Conservation (phyloP, 1,140 invertebrate species). For the Ceratosolen fusciceps region DNA sequence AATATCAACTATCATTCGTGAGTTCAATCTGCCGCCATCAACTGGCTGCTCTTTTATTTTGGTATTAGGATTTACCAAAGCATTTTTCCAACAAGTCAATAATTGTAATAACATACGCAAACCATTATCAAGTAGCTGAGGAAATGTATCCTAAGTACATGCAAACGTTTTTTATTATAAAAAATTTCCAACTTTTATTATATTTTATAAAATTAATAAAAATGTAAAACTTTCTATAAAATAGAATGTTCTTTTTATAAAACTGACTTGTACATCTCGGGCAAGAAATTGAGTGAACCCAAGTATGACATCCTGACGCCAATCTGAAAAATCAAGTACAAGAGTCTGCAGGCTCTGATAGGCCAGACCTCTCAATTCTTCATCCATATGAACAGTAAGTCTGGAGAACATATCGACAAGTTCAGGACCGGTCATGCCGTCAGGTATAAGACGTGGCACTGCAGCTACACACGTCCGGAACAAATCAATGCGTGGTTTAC, state of each 20-base stretch:
- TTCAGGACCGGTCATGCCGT: slow-evolving; percentile 94
- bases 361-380: slow-evolving; percentile 90
- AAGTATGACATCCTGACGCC: slow-evolving; percentile 95
- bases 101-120: slow-evolving; percentile 93
- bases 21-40: slow-evolving; percentile 33
- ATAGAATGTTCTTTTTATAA: too few relatives aligned
- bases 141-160: slow-evolving; percentile 80
- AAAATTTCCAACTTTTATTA: too few relatives aligned
- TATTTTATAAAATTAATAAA: too few relatives aligned
- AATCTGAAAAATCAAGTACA: slow-evolving; percentile 95
- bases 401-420: slow-evolving; percentile 92
- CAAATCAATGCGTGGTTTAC: slow-evolving; percentile 98
- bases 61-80: slow-evolving; percentile 71
- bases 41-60: slow-evolving; percentile 63
- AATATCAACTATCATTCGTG: slow-evolving; percentile 59
- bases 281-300: slow-evolving; percentile 96
- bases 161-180: background rate
- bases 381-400: slow-evolving; percentile 94
- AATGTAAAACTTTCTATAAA: too few relatives aligned
- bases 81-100: slow-evolving; percentile 93
- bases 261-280: slow-evolving; percentile 80
- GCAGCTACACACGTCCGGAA: slow-evolving; percentile 98
- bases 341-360: slow-evolving; percentile 97
- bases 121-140: slow-evolving; percentile 94
- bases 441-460: slow-evolving; percentile 96